phyloP scores from a whole-genome alignment of 2,797 vertebrate species.

The Harpagifer antarcticus region DNA sequence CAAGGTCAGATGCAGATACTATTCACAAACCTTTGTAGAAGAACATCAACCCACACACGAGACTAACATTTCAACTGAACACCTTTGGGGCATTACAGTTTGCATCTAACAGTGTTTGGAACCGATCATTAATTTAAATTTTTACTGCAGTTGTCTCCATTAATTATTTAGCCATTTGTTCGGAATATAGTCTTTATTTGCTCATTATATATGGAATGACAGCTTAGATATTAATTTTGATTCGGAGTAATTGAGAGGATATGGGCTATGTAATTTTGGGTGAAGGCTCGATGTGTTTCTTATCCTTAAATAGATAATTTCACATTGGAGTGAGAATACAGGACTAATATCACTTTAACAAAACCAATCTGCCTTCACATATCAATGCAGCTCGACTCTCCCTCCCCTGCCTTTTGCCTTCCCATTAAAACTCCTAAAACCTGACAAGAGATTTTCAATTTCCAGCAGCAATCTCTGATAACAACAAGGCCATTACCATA shows the following conservation, averaged over 20 bases:
- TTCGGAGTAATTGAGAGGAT: background rate
- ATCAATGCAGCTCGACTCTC: slow-evolving; percentile 24
- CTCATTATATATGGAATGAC: background rate
- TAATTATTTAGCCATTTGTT: slow-evolving; percentile 1
- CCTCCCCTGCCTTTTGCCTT: background rate
- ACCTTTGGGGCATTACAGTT: slow-evolving; percentile 40
- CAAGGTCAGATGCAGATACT: slow-evolving; percentile 30
- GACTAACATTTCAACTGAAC: slow-evolving; percentile 38
- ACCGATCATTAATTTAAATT: slow-evolving; percentile 28
- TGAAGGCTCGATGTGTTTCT: background rate
- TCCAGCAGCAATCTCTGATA: slow-evolving; percentile 56
- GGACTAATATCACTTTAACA: slow-evolving; percentile 42
- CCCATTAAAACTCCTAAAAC: slow-evolving; percentile 38
- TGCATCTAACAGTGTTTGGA: slow-evolving; percentile 37
- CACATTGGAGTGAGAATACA: slow-evolving; percentile 17
- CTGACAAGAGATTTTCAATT: slow-evolving; percentile 72
- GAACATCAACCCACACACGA: slow-evolving; percentile 44
- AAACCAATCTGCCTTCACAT: slow-evolving; percentile 29
- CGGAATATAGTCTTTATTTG: background rate
- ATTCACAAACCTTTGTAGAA: slow-evolving; percentile 7
- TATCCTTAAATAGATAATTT: background rate
- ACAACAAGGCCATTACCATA: slow-evolving; percentile 70
- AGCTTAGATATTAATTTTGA: background rate
- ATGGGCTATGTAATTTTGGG: background rate
- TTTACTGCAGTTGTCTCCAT: slow-evolving; percentile 20